Evolutionary conservation across 2,797 vertebrate genomes (phyloP), one percentile per base, ranked within the genome.

Genomic region (Sparidentex hasta): DNA sequence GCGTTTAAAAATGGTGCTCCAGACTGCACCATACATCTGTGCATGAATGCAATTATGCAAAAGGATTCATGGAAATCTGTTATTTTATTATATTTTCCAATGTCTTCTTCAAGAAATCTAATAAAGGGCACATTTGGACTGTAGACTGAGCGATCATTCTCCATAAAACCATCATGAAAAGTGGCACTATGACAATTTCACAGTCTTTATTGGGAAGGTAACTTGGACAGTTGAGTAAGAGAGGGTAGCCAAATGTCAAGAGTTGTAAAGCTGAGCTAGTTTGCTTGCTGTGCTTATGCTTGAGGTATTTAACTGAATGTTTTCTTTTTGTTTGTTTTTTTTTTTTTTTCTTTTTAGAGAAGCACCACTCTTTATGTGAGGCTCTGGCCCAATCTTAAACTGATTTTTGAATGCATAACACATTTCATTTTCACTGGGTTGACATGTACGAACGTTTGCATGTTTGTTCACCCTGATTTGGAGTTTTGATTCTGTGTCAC

Each of bases 211-310:
- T 61, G 51, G 62, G 17, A 57, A 64, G 29, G 52, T 57, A 46
- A 46, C 20, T 68, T 51, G 16, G 46, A 80, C 11, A 57, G 56
- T 14, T 64, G 47, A 64, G 41, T 20, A 64, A 27, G 33, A 29
- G 64, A 64, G n/a, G 47, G 41, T 47, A 48, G 54, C 21, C 65
- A 74, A 69, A 65, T 29, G 16, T 78, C 44, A 48, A 48, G 46
- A 27, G 52, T 59, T 62, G 54, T 44, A 70, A 61, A 38, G 11
- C 33, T 69, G 20, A 48, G 21, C 58, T 46, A 7, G 27, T 54
- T 56, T 13, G 27, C 41, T 56, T 71, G 47, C 58, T 51, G 41
- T 56, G 50, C 55, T 47, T 46, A 20, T 43, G 16, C 29, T 65
- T 18, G 18, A 59, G 33, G 23, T 23, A 44, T 29, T 74, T 51